These are phyloP conservation scores for Microtus montanus DNA, from an alignment of 2,113 vertebrate genomes.

Conservation along the genomic window DNA sequence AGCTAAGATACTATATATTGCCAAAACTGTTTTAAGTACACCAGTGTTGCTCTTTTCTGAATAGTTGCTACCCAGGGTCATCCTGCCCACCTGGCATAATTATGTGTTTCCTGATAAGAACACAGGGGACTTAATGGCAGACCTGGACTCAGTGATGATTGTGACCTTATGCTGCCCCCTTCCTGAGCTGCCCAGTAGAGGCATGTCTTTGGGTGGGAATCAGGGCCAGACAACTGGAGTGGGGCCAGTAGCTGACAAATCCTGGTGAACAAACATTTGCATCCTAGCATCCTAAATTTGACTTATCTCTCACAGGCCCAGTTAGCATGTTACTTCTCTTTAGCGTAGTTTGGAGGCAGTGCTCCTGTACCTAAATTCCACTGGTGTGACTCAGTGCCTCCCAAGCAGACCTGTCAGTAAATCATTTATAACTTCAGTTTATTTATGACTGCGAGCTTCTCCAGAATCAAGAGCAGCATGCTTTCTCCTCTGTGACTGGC, in stretches of 20 bases:
- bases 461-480: background rate
- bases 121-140: background rate
- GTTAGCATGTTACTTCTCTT: background rate
- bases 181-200: background rate
- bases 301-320: background rate
- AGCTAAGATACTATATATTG: background rate
- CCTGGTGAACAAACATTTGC: background rate
- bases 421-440: background rate
- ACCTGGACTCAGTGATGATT: background rate
- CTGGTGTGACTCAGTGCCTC: background rate
- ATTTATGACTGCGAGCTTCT: background rate
- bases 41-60: background rate
- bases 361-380: background rate
- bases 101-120: background rate
- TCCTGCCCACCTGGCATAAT: background rate
- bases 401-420: background rate
- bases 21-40: background rate
- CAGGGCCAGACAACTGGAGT: background rate
- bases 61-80: background rate
- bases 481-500: background rate
- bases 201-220: background rate
- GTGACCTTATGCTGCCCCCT: background rate
- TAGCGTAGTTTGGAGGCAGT: background rate
- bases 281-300: background rate
- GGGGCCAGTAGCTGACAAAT: background rate